A percentile compares a stretch with the other conserved stretches of the same genome.
These are phyloP conservation scores for Ostrea denselamellosa DNA, from an alignment of 1,140 invertebrate genomes.

Conservation along the genomic window DNA sequence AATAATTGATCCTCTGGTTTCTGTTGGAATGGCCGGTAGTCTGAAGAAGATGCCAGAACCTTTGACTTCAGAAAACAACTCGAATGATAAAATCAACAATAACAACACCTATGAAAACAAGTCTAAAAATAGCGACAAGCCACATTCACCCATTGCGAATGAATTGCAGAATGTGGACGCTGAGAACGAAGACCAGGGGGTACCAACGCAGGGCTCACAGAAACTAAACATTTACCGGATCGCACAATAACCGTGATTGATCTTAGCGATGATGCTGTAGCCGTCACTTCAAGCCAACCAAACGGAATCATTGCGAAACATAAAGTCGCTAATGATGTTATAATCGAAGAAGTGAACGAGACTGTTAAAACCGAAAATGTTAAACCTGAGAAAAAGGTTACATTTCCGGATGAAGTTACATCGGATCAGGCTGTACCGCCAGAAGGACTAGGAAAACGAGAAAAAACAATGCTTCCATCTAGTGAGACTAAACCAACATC, in stretches of 20 bases:
- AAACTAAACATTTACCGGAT: not conserved
- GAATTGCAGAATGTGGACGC: not conserved
- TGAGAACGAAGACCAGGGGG: not conserved
- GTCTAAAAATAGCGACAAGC: not conserved
- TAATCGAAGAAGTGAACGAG: not conserved
- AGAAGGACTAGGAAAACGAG: not conserved
- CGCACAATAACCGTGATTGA: not conserved
- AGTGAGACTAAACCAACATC: not conserved
- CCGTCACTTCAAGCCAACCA: not conserved
- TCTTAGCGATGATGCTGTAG: not conserved
- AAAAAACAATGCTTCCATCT: not conserved
- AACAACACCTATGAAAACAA: not conserved
- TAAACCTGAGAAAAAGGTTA: conserved; percentile 3
- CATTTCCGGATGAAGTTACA: not conserved
- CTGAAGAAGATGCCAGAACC: not conserved
- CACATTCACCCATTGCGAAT: not conserved
- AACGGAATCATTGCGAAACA: not conserved
- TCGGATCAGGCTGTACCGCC: not conserved
- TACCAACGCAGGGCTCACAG: not conserved
- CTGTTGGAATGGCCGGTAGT: not conserved
- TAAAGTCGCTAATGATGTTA: not conserved
- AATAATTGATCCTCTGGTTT: not conserved
- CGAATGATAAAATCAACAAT: not conserved
- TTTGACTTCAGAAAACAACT: not conserved
- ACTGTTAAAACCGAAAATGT: not conserved